These are phyloP conservation scores for Eulemur albifrons DNA, from an alignment of 2,797 vertebrate genomes.

Conservation along the genomic window DNA sequence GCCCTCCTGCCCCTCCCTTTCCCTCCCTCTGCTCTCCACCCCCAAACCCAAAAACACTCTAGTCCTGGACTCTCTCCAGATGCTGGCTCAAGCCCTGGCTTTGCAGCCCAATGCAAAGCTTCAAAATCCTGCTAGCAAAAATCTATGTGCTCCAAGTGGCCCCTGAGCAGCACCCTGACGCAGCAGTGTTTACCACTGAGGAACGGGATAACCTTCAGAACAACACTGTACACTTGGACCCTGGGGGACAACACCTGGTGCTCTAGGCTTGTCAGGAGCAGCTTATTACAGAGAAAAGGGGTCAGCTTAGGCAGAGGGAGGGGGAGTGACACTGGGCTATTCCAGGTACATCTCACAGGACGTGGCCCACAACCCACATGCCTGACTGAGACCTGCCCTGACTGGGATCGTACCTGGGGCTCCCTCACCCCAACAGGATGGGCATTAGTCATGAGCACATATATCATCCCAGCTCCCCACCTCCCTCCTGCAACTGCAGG, in stretches of 20 bases:
- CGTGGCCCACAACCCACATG: background rate
- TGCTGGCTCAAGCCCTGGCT: slow-evolving; percentile 91
- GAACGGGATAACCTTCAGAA: slow-evolving; percentile 78
- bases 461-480: background rate
- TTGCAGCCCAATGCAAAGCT: slow-evolving; percentile 88
- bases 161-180: slow-evolving; percentile 80
- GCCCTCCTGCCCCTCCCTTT: slow-evolving; percentile 81
- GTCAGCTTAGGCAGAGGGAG: background rate
- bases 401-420: background rate
- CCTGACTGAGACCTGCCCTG: background rate
- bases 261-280: accelerated
- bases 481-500: background rate
- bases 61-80: slow-evolving; percentile 92
- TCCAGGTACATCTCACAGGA: background rate
- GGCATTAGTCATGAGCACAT: background rate
- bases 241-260: background rate
- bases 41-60: slow-evolving; percentile 85
- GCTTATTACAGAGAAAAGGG: background rate
- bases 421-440: background rate
- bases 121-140: slow-evolving; percentile 84
- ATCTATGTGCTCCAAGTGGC: slow-evolving; percentile 83
- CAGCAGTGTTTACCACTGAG: slow-evolving; percentile 83
- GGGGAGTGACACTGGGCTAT: background rate
- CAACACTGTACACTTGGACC: background rate
- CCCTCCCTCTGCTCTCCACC: slow-evolving; percentile 81